These are phyloP conservation scores for Trichosurus vulpecula DNA, from an alignment of 2,797 vertebrate genomes.

Conservation along the genomic window DNA sequence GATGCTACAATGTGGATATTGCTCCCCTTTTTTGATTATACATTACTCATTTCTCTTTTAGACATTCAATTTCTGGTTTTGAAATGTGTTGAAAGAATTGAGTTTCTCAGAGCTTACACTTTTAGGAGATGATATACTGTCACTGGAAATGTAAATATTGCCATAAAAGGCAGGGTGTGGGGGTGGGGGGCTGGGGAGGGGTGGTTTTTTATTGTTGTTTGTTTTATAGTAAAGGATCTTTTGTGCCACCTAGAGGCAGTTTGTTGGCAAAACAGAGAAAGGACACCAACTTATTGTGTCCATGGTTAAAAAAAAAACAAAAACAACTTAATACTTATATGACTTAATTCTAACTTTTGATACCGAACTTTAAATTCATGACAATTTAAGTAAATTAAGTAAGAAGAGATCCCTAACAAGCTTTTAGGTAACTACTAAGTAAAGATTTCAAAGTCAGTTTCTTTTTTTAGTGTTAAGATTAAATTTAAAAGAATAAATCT, in stretches of 20 bases:
- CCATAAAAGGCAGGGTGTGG: neutral
- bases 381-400: neutral
- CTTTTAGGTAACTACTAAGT: neutral
- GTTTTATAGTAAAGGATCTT: constrained; percentile 54
- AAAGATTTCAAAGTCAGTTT: neutral
- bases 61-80: constrained; percentile 51
- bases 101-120: constrained; percentile 30
- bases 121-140: constrained; percentile 7
- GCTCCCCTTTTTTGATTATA: neutral
- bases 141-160: constrained; percentile 43
- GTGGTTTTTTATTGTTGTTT: neutral
- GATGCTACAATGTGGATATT: constrained; percentile 10
- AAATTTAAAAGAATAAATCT: neutral
- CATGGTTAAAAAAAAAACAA: neutral
- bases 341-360: neutral
- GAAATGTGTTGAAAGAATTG: neutral
- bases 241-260: constrained; percentile 81
- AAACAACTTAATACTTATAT: fast-evolving
- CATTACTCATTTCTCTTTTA: constrained; percentile 38
- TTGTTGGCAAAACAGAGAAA: neutral
- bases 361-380: constrained; percentile 9
- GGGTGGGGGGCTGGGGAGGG: no score
- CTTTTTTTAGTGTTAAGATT: neutral
- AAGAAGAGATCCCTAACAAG: neutral
- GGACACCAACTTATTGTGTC: neutral